A percentile compares a stretch with the other conserved stretches of the same genome.
These are phyloP conservation scores for Raja brachyura DNA, from an alignment of 2,113 vertebrate species.

Conservation along the genomic window DNA sequence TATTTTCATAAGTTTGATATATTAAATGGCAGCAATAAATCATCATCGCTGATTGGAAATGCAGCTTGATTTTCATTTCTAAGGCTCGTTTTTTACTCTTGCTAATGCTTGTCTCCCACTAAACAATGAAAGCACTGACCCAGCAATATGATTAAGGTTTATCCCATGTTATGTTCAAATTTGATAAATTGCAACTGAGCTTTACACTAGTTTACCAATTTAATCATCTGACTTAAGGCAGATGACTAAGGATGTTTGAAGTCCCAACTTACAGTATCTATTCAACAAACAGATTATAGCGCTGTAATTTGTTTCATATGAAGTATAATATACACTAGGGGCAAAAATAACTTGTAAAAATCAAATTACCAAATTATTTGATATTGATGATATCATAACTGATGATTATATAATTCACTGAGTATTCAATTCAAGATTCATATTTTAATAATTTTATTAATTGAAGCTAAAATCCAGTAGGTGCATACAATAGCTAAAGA, in stretches of 20 bases:
- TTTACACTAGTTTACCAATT: not conserved
- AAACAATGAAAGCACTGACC: conserved; percentile 2
- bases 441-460: not conserved
- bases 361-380: conserved; percentile 16
- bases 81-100: not conserved
- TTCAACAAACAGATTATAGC: not conserved
- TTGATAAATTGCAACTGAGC: conserved; percentile 12
- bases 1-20: no score
- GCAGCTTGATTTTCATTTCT: not conserved
- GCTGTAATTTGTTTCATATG: not conserved
- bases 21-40: no score
- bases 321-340: not conserved
- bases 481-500: not conserved
- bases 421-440: not conserved
- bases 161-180: not conserved
- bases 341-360: conserved; percentile 26
- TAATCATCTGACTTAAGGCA: not conserved
- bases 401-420: not conserved
- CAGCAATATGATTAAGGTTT: not conserved
- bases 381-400: not conserved
- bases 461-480: not conserved
- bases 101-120: not conserved
- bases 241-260: conserved; percentile 2
- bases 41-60: not conserved
- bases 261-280: not conserved